Conservation (phyloP, 2,888 invertebrate species). For the Eutolmus rufibarbis region DNA sequence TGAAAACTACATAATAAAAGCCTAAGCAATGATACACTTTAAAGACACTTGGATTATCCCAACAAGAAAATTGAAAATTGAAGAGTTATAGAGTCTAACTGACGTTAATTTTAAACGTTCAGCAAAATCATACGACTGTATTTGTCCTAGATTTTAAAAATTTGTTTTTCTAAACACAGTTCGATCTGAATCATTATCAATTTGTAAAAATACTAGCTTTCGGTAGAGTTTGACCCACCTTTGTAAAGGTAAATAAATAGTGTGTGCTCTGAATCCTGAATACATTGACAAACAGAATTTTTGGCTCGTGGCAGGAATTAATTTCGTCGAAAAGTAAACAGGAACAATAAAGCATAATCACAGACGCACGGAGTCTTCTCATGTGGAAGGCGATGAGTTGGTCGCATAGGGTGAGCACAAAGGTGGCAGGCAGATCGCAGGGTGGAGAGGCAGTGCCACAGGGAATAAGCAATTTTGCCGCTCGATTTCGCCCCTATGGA, state of each 20-base stretch:
- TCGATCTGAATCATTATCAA: too few relatives aligned
- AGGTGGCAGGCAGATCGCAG: not conserved
- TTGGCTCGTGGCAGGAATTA: slow-evolving; percentile 1
- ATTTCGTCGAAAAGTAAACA: slow-evolving; percentile 1
- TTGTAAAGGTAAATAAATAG: not conserved
- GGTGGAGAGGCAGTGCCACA: not conserved
- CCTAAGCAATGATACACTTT: not conserved
- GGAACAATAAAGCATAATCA: not conserved
- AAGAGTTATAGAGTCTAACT: too few relatives aligned
- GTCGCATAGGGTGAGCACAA: not conserved
- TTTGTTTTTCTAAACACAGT: too few relatives aligned
- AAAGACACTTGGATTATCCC: not conserved
- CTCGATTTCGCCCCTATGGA: not conserved
- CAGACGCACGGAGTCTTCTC: not conserved
- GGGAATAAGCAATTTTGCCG: not conserved
- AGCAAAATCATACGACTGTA: too few relatives aligned
- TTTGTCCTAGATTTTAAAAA: too few relatives aligned
- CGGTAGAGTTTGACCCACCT: not conserved
- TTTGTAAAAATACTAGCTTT: not conserved
- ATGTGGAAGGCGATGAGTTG: not conserved
- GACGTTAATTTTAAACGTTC: too few relatives aligned
- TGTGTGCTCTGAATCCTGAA: not conserved
- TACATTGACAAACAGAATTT: not conserved
- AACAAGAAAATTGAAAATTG: too few relatives aligned
- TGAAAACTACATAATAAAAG: too few relatives aligned